A percentile compares a stretch with the other conserved stretches of the same genome.
phyloP scores from a whole-genome alignment of 2,888 invertebrate genomes.

The Rotaria macrura region DNA sequence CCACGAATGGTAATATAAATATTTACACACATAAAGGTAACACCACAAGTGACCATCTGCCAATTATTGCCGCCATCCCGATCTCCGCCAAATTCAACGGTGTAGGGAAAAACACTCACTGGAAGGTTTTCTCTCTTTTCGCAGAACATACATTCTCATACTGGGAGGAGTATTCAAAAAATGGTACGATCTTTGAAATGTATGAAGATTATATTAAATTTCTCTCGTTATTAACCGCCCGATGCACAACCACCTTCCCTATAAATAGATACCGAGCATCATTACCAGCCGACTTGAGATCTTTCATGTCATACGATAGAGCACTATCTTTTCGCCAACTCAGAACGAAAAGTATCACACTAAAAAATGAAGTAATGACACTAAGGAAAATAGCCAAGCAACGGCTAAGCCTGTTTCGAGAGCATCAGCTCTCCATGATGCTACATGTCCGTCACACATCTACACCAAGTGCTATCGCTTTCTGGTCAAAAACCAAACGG shows the following conservation, averaged over 20 bases:
- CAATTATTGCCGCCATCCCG: background rate
- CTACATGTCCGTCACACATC: background rate
- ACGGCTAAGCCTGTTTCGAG: background rate
- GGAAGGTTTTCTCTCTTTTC: background rate
- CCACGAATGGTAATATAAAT: background rate
- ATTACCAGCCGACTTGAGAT: background rate
- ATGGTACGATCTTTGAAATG: background rate
- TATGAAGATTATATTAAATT: background rate
- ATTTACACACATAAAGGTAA: background rate
- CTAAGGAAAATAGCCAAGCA: background rate
- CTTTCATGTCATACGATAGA: background rate
- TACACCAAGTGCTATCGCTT: background rate
- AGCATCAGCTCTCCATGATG: too few species aligned
- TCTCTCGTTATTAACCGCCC: background rate
- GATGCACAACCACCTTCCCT: background rate
- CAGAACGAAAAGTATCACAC: background rate
- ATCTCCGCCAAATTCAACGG: background rate
- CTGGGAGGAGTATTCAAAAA: background rate
- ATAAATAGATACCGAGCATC: background rate
- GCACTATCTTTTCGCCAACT: background rate
- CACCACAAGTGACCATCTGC: background rate
- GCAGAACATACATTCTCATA: background rate
- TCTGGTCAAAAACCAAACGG: background rate
- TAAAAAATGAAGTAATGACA: background rate
- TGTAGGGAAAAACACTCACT: background rate